phyloP scores from a whole-genome alignment of 2,113 vertebrate genomes.

The Pterophyllum scalare region DNA sequence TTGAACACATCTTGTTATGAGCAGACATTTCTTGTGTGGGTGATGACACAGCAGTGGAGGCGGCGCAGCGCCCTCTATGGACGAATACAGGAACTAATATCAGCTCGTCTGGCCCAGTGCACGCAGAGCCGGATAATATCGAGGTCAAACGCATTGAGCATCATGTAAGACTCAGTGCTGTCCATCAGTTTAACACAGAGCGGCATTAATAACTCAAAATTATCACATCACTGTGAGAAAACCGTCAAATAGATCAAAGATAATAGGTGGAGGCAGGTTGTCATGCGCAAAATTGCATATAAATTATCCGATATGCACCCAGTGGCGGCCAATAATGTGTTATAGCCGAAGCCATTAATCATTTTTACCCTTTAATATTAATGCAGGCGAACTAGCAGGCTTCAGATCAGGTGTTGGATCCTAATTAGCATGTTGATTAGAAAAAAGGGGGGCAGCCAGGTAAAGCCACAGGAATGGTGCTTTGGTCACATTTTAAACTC shows the following conservation, averaged over 20 bases:
- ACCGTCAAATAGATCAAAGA: not conserved
- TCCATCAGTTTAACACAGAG: not conserved
- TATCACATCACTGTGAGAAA: not conserved
- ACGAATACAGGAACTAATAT: not conserved
- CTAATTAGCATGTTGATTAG: constrained; percentile 3
- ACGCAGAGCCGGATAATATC: constrained; percentile 19
- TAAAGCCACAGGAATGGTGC: not conserved
- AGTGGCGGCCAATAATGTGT: constrained; percentile 27
- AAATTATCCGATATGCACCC: constrained; percentile 15
- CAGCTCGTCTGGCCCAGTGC: constrained; percentile 19
- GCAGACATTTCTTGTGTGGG: not conserved
- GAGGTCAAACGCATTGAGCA: constrained; percentile 42
- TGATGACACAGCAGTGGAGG: constrained; percentile 42
- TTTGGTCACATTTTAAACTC: not conserved
- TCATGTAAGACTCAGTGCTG: not conserved
- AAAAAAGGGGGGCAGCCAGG: not conserved
- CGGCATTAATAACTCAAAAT: not conserved
- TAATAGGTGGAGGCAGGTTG: not conserved
- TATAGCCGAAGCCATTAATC: not conserved
- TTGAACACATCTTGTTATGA: not conserved
- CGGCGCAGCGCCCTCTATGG: constrained; percentile 73
- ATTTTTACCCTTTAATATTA: not conserved
- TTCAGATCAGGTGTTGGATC: not conserved
- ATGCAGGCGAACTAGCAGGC: not conserved
- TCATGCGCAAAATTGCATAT: constrained; percentile 36